A percentile compares a stretch with the other conserved stretches of the same genome.
Evolutionary conservation across 2,797 vertebrate genomes (phyloP).

Genomic region (Cryptoblepharus egeriae): DNA sequence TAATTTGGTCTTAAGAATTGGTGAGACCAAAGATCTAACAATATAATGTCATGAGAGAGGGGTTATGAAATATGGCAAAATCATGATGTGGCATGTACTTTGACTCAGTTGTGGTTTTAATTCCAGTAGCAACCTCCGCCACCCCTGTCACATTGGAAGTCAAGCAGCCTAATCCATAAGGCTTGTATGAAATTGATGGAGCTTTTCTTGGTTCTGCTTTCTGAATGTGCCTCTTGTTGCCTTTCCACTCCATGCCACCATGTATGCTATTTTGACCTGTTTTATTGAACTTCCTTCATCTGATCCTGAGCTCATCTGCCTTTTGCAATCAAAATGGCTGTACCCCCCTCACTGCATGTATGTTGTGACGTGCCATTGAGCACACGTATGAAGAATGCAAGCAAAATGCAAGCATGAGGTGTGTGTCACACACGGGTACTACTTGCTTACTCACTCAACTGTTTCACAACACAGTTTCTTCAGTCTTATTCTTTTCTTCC

Average conservation of each 20-base stretch:
- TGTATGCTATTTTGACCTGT: background rate
- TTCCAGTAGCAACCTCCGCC: too few species aligned
- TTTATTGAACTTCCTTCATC: background rate
- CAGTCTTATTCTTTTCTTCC: conserved; percentile 23
- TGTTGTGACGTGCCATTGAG: background rate
- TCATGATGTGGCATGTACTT: too few species aligned
- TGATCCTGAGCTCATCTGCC: background rate
- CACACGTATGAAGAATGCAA: background rate
- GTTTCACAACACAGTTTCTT: conserved; percentile 30
- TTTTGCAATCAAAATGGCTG: conserved; percentile 14
- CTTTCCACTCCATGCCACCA: background rate
- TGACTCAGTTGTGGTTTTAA: too few species aligned
- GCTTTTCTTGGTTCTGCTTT: background rate
- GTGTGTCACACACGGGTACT: background rate
- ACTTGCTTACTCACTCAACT: background rate
- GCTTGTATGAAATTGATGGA: background rate
- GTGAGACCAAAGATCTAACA: background rate
- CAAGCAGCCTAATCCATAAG: background rate
- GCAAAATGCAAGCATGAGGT: background rate
- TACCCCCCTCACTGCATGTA: background rate
- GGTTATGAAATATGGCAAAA: too few species aligned
- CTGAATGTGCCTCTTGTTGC: background rate
- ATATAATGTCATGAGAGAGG: too few species aligned
- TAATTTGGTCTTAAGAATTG: background rate
- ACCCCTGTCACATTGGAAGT: background rate